Conservation (phyloP, 2,888 invertebrate genomes). For the Axea sp. region DNA sequence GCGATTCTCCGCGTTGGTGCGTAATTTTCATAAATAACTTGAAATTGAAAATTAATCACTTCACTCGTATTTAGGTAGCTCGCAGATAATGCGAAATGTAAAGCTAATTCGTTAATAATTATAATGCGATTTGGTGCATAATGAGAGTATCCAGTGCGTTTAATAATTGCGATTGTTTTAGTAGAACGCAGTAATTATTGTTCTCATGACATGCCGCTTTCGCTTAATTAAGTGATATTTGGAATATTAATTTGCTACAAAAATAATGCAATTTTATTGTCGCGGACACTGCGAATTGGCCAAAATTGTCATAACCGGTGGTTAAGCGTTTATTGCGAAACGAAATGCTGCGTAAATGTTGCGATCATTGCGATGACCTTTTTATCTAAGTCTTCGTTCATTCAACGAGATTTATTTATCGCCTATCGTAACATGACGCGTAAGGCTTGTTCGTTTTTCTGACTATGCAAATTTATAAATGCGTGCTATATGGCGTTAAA, state of each 20-base stretch:
- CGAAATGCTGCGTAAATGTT: slow-evolving; percentile 30
- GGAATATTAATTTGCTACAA: slow-evolving; percentile 9
- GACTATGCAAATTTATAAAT: too few species aligned
- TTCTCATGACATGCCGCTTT: slow-evolving; percentile 19
- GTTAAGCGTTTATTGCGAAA: slow-evolving; percentile 21
- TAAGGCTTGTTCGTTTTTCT: too few species aligned
- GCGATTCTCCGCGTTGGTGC: slow-evolving; percentile 6
- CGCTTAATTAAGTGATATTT: slow-evolving; percentile 34
- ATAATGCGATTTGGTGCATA: slow-evolving; percentile 35
- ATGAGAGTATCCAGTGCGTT: slow-evolving; percentile 24
- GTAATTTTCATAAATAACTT: slow-evolving; percentile 42
- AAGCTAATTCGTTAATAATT: slow-evolving; percentile 52
- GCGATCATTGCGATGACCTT: slow-evolving; percentile 30
- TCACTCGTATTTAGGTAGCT: slow-evolving; percentile 25
- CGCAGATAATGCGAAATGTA: slow-evolving; percentile 49
- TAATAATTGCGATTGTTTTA: slow-evolving; percentile 44
- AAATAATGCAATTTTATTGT: slow-evolving; percentile 5
- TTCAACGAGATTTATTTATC: slow-evolving; percentile 27
- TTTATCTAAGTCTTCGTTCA: slow-evolving; percentile 35
- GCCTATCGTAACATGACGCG: slow-evolving; percentile 25
- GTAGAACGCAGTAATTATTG: slow-evolving; percentile 30
- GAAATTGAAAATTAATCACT: slow-evolving; percentile 45
- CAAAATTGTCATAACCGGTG: slow-evolving; percentile 9
- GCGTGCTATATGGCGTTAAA: too few species aligned
- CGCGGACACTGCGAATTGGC: too few species aligned